Base-by-base conservation (phyloP, 2,113 vertebrate species). In the Ictidomys tridecemlineatus region DNA sequence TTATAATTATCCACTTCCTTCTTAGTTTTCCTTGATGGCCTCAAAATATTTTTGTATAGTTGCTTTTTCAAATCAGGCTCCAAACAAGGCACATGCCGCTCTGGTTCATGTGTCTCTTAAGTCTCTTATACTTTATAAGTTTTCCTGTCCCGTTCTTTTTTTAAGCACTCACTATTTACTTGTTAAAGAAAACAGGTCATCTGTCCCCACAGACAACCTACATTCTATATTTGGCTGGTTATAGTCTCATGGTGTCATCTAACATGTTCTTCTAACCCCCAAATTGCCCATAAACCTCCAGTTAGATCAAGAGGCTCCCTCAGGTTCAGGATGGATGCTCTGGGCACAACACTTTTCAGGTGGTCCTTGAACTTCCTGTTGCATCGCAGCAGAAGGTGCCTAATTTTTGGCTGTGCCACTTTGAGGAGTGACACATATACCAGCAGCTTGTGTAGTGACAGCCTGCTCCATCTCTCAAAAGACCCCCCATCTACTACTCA, bases 121-220 rank as follows among this genome's bases (percentile, higher is more conserved):
- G 80, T 73, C 53, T 92, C 85, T 63, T 78, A 39, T 18, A 73
- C 45, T 39, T 45, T 30, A 3, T 85, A 73, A 48, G 3, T 39
- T 88, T 67, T 28, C 69, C 53, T 74, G 22, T 61, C 18, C 6
- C 5, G 13, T 32, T 39, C 34, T 45, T 34, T 92, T 26, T 42
- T 67, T 58, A 92, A 90, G 51, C 58, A 88, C 76, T 58, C 37
- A 14, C 3, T 77, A 65, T 48, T 94, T 77, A 72, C 65, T 87
- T 73, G 65, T 72, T 74, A 90, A 80, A 80, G 58, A 87, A 90
- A 85, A 93, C 56, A n/a, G 45, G 51, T 37, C 85, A 48, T 30
- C 20, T 85, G 82, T 53, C 95, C 85, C 82, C 4, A 28, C 4
- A 63, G 53, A 92, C 12, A 92, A 42, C 17, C 95, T 26, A 63